Percentiles rank a stretch among this genome's conserved stretches.
phyloP scores from a whole-genome alignment of 2,797 vertebrate species.

The Halcyon smyrnensis region DNA sequence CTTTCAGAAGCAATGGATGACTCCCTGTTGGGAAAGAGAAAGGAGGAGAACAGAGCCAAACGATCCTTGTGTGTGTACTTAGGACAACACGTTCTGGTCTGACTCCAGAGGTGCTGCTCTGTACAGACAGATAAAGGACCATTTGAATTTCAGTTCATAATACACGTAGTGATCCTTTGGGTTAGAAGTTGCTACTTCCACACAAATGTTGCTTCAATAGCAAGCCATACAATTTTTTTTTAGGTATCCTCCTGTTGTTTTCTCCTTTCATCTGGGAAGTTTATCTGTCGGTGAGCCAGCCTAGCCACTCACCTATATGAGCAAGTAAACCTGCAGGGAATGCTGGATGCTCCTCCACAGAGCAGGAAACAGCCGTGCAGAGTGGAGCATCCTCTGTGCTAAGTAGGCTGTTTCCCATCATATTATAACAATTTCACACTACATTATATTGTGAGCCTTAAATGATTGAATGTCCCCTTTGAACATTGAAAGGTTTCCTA shows the following conservation, averaged over 20 bases:
- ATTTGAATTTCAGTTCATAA: not conserved
- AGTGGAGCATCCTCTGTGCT: not conserved
- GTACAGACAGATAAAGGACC: not conserved
- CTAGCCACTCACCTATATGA: not conserved
- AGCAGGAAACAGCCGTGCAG: not conserved
- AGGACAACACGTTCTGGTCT: not conserved
- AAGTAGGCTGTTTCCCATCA: not conserved
- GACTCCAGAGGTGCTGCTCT: not conserved
- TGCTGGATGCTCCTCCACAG: not conserved
- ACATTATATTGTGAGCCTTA: slow-evolving; percentile 22
- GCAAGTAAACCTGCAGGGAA: not conserved
- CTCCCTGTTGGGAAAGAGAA: not conserved
- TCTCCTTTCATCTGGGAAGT: not conserved
- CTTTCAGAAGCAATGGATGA: not conserved
- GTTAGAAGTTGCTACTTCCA: not conserved
- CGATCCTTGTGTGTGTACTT: not conserved
- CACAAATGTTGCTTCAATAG: not conserved
- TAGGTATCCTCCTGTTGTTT: not conserved
- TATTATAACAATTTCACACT: slow-evolving; percentile 41
- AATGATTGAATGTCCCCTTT: slow-evolving; percentile 52
- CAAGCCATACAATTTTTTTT: not conserved
- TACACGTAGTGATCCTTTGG: not conserved
- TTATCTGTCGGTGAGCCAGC: not conserved
- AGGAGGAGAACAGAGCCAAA: not conserved
- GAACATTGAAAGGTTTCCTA: slow-evolving; percentile 39